Base-by-base conservation (phyloP, 2,797 vertebrate species). In the Acanthiza pusilla region DNA sequence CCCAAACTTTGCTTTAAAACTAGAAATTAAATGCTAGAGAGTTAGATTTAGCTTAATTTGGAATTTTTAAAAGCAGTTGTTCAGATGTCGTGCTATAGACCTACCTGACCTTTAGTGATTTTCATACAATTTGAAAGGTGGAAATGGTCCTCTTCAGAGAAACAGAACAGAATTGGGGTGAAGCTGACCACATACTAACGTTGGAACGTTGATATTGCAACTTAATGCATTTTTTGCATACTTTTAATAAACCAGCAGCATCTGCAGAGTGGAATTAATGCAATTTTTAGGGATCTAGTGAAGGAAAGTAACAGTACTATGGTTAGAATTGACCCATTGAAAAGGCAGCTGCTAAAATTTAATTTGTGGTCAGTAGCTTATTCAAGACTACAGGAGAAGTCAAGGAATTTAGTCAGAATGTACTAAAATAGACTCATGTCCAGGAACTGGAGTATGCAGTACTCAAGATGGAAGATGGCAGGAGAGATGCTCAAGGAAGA, bases 101-200 rank as follows among this genome's bases (percentile, higher is more conserved):
- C 25, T 67, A 7, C 13, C 22, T 87, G 36, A 66, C 40, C 19
- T 63, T 58, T 15, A 51, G 32, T 57, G 5, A 3, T 60, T 75
- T 72, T 63, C 12, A 3, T 42, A 5, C 15, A 19, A 3, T 72
- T 82, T 75, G 50, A 55, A 63, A 43, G 25, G 32, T 60, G 23
- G 2, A 42, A 29, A 16, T 1, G 6, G 11, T 43, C 8, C 11
- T 66, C 9, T 60, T 72, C 30, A 47, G 48, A 74, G 54, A 18
- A 79, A 9, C 11, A 27, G 34, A 43, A 14, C 13, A 45, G 25
- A 58, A 23, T 1, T 65, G 34, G 4, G 13, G 11, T 61, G 57
- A 77, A 70, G 47, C 34, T 73, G 47, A 38, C 27, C 5, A 2
- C 19, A 3, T 20, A 6, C 0, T 0, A 16, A 15, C 36, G 7